phyloP scores from a whole-genome alignment of 2,888 invertebrate species.

The Eupithecia dodoneata region DNA sequence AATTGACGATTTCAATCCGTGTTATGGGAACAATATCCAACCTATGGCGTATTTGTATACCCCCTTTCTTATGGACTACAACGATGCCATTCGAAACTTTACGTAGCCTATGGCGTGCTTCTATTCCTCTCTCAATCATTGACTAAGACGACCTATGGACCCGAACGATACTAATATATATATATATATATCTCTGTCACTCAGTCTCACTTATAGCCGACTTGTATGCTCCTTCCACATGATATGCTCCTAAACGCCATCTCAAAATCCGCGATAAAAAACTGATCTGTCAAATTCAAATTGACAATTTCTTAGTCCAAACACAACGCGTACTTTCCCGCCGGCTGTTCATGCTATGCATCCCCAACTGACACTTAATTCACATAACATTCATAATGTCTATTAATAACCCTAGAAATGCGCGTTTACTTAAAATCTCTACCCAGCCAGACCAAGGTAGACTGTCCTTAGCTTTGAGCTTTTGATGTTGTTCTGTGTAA shows the following conservation, averaged over 20 bases:
- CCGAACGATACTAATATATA: too few species aligned
- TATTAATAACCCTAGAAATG: background rate
- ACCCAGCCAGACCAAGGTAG: slow-evolving; percentile 37
- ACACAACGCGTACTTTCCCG: background rate
- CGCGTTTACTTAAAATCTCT: background rate
- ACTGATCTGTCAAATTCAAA: background rate
- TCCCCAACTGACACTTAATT: background rate
- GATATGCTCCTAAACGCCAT: background rate
- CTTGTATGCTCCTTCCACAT: too few species aligned
- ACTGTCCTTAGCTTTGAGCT: slow-evolving; percentile 40
- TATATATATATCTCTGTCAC: too few species aligned
- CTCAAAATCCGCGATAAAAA: background rate
- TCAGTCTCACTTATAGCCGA: too few species aligned
- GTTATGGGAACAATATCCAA: too few species aligned
- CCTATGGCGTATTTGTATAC: too few species aligned
- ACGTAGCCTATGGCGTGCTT: too few species aligned
- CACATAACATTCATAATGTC: background rate
- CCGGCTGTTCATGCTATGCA: background rate
- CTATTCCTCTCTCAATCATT: too few species aligned
- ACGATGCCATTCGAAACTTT: too few species aligned
- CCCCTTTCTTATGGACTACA: too few species aligned
- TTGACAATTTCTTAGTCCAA: background rate
- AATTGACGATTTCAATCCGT: too few species aligned
- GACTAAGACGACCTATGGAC: too few species aligned
- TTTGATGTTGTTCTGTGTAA: slow-evolving; percentile 45